Evolutionary conservation across 2,797 vertebrate species (phyloP).

Genomic region (Sitta carolinensis): DNA sequence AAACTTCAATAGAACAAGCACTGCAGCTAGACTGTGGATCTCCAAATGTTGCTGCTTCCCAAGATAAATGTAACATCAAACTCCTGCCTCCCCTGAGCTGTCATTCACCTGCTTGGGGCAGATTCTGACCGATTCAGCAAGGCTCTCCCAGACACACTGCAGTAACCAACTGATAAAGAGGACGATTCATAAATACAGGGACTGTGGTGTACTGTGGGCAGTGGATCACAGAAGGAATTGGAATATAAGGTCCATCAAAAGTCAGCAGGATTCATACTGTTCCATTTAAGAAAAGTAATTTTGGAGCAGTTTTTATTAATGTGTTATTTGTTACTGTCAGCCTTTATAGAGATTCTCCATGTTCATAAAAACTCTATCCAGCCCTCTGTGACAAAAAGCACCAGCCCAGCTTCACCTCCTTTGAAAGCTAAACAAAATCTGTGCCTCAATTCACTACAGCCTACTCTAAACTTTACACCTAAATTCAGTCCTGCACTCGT

Average conservation of each 20-base stretch:
- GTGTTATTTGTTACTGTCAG: neutral
- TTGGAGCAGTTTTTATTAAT: neutral
- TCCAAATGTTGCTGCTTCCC: neutral
- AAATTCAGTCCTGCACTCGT: neutral
- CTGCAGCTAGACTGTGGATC: neutral
- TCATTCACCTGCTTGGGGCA: neutral
- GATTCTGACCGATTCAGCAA: neutral
- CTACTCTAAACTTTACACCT: neutral
- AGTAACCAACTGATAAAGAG: neutral
- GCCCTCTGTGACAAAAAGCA: neutral
- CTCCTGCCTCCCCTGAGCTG: neutral
- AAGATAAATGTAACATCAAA: neutral
- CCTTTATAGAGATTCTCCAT: neutral
- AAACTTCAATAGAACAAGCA: neutral
- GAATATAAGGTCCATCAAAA: neutral
- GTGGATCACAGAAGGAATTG: neutral
- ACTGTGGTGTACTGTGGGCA: neutral
- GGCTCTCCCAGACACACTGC: neutral
- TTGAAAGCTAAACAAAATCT: neutral
- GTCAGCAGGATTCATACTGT: accelerated
- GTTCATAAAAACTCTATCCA: neutral
- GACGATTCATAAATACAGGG: neutral
- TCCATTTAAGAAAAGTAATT: neutral
- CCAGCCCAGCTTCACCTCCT: neutral
- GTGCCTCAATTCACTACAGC: neutral